These are phyloP conservation scores for Drosophila novamexicana DNA, from an alignment of 1,140 invertebrate species.

Conservation along the genomic window DNA sequence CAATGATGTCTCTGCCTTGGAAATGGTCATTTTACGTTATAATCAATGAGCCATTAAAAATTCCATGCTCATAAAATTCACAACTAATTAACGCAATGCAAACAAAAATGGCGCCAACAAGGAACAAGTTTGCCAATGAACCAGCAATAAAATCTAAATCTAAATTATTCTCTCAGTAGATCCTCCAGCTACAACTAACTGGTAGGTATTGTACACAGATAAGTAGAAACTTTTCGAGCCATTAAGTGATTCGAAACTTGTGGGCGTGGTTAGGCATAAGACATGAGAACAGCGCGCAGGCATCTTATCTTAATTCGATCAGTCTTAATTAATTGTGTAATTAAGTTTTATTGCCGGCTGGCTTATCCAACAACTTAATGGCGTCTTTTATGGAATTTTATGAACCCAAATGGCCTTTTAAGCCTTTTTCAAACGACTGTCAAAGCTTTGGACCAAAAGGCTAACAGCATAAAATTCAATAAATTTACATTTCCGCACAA, in stretches of 20 bases:
- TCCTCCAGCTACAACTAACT: background rate
- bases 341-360: conserved; percentile 18
- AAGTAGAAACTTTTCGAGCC: conserved; percentile 49
- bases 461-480: conserved; percentile 30
- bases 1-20: background rate
- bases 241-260: conserved; percentile 75
- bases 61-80: conserved; percentile 55
- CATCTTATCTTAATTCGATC: conserved; percentile 40
- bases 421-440: background rate
- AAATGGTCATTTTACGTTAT: conserved; percentile 12
- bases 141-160: conserved; percentile 63
- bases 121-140: conserved; percentile 53
- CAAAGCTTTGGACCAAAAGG: conserved; percentile 17
- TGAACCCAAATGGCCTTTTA: conserved; percentile 1
- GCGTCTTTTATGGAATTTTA: conserved; percentile 4
- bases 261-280: conserved; percentile 27
- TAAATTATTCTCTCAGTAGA: conserved; percentile 49
- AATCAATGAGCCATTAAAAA: conserved; percentile 58
- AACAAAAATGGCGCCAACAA: conserved; percentile 31
- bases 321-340: conserved; percentile 42
- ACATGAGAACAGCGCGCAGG: conserved; percentile 5
- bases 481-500: conserved; percentile 44
- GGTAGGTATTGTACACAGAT: conserved; percentile 13
- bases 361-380: conserved; percentile 21
- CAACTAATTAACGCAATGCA: conserved; percentile 60